Evolutionary conservation across 2,888 invertebrate species (phyloP), one percentile per base, ranked within the genome.

Genomic region (Caenorhabditis drosophilae): DNA sequence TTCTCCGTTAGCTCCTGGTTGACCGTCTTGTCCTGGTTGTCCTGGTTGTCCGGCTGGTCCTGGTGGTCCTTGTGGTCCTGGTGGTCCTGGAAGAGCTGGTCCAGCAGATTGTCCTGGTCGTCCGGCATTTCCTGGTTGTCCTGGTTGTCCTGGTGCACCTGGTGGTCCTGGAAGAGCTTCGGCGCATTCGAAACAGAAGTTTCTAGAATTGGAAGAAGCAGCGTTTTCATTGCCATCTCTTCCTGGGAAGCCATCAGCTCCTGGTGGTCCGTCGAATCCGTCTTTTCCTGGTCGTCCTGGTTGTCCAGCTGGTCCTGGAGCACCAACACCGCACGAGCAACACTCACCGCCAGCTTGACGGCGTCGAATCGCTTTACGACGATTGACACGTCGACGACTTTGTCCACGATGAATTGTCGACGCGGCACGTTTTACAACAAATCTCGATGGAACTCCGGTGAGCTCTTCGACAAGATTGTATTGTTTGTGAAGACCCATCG

Each of bases 21-120:
- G 49, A 45, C 54, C 53, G 12, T 45, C 36, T 49, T 36, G 54
- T 61, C 61, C 61, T 51, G 49, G 50, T 25, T 73, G 59, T 55
- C 79, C 79, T 31, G 72, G 74, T 26, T 46, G 34, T 44, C 73
- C 78, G 42, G 73, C 75, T 51, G 62, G 50, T 66, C 62, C 62
- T 41, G 41, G 49, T 6, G 41, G 49, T 49, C 54, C 53, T 16
- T 45, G 41, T 49, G 44, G 54, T 61, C 61, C 61, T 51, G 49
- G 50, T n/a, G 27, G 18, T 48, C 59, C 59, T 27, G 34, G 31
- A 22, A 51, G 44, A 26, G 49, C 54, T 25, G 61, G 40, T n/a
- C 46, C 55, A 25, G 54, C 60, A 34, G 68, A 69, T 9, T 64
- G 46, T 69, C 54, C 55, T 50, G 62, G 41, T n/a, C 64, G 66